Evolutionary conservation across 2,113 vertebrate species (phyloP).

Genomic region (Pseudopodoces humilis): DNA sequence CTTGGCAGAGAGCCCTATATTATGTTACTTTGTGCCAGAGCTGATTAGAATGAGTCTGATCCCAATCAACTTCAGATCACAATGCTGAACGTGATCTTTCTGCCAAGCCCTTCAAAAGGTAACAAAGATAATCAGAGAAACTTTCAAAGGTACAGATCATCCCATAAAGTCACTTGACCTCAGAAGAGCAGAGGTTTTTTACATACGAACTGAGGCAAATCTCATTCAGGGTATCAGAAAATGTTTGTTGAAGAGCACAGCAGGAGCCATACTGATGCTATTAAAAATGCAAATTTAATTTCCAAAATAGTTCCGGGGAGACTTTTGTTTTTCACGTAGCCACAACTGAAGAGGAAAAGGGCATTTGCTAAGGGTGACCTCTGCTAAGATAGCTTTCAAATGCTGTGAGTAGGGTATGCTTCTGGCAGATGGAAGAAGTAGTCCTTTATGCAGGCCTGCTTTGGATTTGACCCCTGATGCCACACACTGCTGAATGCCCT

Average conservation of each 20-base stretch:
- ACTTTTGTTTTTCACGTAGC: neutral
- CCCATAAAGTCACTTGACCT: neutral
- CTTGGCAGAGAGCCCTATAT: constrained; percentile 37
- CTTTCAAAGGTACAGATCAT: constrained; percentile 7
- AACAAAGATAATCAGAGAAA: constrained; percentile 12
- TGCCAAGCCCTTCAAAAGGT: neutral
- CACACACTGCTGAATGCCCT: neutral
- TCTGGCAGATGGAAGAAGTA: neutral
- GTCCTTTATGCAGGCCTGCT: neutral
- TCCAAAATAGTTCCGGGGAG: neutral
- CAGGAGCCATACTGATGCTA: neutral
- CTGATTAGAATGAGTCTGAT: constrained; percentile 50
- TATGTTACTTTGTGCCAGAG: constrained; percentile 10
- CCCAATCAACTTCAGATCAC: constrained; percentile 46
- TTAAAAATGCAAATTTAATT: constrained; percentile 46
- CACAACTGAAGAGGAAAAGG: neutral
- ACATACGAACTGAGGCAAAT: neutral
- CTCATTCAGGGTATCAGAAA: neutral
- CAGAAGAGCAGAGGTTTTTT: neutral
- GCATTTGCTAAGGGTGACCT: neutral
- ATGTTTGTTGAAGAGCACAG: neutral
- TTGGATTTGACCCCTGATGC: neutral
- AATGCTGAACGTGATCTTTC: neutral
- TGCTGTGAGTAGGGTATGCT: neutral
- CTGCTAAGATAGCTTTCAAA: neutral